Conservation (phyloP, 2,113 vertebrate species). For the Brachyhypopomus gauderio region DNA sequence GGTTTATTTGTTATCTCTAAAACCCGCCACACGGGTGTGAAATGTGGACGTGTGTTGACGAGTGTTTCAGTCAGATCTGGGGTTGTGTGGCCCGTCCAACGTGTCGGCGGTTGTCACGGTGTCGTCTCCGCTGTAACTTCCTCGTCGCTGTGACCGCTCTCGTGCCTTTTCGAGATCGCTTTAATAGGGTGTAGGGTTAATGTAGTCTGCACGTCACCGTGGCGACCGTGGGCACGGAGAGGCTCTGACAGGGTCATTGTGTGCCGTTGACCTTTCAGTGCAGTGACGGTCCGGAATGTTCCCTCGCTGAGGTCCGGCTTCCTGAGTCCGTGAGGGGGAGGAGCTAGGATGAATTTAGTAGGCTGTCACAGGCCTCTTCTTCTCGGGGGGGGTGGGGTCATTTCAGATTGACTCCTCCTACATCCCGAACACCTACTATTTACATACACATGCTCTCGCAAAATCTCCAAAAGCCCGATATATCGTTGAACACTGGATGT, state of each 20-base stretch:
- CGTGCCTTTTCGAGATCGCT: conserved; percentile 6
- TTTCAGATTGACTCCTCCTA: conserved; percentile 37
- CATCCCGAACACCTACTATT: background rate
- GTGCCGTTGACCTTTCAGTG: conserved; percentile 42
- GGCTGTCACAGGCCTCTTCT: conserved; percentile 1
- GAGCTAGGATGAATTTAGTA: conserved; percentile 34
- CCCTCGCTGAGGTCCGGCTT: conserved; percentile 17
- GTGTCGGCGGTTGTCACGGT: conserved; percentile 11
- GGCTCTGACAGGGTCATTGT: conserved; percentile 26
- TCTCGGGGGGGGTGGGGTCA: conserved; percentile 35
- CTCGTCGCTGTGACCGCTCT: conserved; percentile 36
- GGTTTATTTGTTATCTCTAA: too few relatives aligned
- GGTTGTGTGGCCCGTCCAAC: background rate
- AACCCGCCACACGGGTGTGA: too few relatives aligned
- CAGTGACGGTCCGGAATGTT: conserved; percentile 49
- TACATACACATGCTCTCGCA: background rate
- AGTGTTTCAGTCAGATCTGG: too few relatives aligned
- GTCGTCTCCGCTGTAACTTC: conserved; percentile 21
- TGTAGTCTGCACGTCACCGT: conserved; percentile 14
- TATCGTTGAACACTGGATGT: too few relatives aligned
- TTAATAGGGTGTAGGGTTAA: conserved; percentile 40
- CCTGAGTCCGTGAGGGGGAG: background rate
- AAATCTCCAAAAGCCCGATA: too few relatives aligned
- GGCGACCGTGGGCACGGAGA: conserved; percentile 32
- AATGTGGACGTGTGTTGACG: too few relatives aligned